Base-by-base conservation (phyloP, 2,113 vertebrate genomes). In the Cinclus mexicanus region DNA sequence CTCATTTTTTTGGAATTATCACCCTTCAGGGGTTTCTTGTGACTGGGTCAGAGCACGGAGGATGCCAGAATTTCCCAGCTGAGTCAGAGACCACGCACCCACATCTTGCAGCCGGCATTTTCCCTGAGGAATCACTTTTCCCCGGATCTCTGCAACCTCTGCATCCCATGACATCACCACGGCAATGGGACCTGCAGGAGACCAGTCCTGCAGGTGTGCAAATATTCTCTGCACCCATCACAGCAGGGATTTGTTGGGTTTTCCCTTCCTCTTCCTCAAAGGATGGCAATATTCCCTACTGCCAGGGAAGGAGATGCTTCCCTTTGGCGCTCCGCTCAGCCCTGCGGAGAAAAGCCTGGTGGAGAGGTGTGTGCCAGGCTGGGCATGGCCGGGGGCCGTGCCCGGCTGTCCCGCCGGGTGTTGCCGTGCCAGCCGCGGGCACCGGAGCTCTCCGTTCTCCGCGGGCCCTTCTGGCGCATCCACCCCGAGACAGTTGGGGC, bases 81-180 rank as follows among this genome's bases (percentile, higher is more conserved):
- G 2, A 42, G 53, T 17, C 24, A 21, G 19, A n/a, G 39, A 18
- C 71, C 4, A 0, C 0, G 4, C 63, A 44, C 21, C 35, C 61
- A 12, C 21, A 6, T 5, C 57, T 44, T 33, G 12, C 52, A 75
- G 65, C 28, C 3, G 1, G 15, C 0, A 1, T 1, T 39, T 87
- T 70, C 60, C 56, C 23, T 12, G 14, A 33, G 90, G 68, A 49
- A 61, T 59, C 6, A 0, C 56, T 90, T 87, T 44, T 64, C 47
- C n/a, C 8, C 0, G 0, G 12, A 29, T 60, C 79, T 50, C 70
- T 0, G 0, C 49, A 42, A 1, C 23, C 52, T 28, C 0, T 22
- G 49, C 25, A n/a, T 65, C 53, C 44, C 55, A 2, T 4, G 61
- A 24, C 12, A 12, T 50, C 26, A 10, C 63, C 49, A 4, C 4